Percentiles rank a stretch among this genome's conserved stretches.
Evolutionary conservation across 2,113 vertebrate genomes (phyloP).

Genomic region (Phalacrocorax carbo): DNA sequence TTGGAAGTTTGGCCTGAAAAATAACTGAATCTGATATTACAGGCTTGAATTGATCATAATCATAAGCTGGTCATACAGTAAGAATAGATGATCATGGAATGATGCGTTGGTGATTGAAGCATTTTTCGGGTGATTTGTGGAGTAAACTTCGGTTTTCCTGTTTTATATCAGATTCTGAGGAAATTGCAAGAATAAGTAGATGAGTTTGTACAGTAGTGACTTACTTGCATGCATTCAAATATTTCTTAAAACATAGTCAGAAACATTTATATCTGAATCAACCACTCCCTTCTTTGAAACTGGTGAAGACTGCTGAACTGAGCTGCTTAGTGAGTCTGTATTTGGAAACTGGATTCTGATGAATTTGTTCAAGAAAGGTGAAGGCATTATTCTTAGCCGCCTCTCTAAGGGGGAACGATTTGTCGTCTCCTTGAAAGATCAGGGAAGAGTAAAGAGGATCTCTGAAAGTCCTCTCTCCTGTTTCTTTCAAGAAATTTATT

Average conservation of each 20-base stretch:
- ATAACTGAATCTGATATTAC: not conserved
- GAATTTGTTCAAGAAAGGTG: not conserved
- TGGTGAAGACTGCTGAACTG: not conserved
- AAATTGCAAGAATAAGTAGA: not conserved
- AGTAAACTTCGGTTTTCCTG: not conserved
- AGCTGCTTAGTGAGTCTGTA: not conserved
- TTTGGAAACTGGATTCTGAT: not conserved
- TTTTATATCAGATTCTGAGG: not conserved
- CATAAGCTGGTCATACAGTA: not conserved
- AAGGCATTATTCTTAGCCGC: not conserved
- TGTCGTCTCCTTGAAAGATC: not conserved
- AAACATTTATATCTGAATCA: not conserved
- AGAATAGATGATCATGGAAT: not conserved
- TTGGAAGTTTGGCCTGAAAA: not conserved
- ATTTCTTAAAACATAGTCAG: not conserved
- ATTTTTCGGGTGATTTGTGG: not conserved
- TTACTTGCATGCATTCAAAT: not conserved
- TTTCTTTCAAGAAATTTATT: not conserved
- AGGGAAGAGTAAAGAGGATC: not conserved
- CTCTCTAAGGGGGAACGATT: not conserved
- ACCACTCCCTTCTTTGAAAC: not conserved
- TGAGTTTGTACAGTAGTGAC: not conserved
- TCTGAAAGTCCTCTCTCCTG: not conserved
- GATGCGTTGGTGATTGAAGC: not conserved
- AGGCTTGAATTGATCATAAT: not conserved